Percentiles rank a stretch among this genome's conserved stretches.
Conservation (phyloP, 2,888 invertebrate genomes). For the Cremastobaeus sp. region DNA sequence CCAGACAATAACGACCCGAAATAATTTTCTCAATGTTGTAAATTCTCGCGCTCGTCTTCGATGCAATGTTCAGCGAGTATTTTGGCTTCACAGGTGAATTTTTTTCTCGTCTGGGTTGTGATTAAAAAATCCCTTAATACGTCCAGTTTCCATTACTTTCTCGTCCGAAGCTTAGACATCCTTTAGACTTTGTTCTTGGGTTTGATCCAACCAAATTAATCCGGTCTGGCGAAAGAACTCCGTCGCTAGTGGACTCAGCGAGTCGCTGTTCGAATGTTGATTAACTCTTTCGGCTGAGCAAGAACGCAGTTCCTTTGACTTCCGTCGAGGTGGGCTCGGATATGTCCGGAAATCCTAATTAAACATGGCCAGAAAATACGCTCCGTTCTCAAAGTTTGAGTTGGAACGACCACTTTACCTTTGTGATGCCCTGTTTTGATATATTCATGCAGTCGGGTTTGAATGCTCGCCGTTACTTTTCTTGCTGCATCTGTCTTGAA, state of each 20-base stretch:
- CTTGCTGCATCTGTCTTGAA: slow-evolving; percentile 15
- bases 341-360: slow-evolving; percentile 45
- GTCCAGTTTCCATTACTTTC: too few species aligned
- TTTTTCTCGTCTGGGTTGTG: too few species aligned
- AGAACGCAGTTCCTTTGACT: neutral
- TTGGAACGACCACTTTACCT: slow-evolving; percentile 22
- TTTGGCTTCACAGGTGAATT: neutral
- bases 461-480: slow-evolving; percentile 1
- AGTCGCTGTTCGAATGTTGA: neutral
- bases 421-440: slow-evolving; percentile 28
- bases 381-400: slow-evolving; percentile 1
- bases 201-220: too few species aligned
- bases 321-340: too few species aligned
- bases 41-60: neutral
- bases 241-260: too few species aligned
- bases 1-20: slow-evolving; percentile 20
- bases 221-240: too few species aligned
- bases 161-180: too few species aligned
- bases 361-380: slow-evolving; percentile 21
- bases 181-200: too few species aligned
- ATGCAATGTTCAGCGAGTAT: neutral
- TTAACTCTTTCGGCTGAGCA: neutral
- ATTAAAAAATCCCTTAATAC: too few species aligned
- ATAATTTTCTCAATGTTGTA: neutral
- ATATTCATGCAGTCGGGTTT: slow-evolving; percentile 31